Evolutionary conservation across 2,888 invertebrate genomes (phyloP).

Genomic region (Andrena hattorfiana): DNA sequence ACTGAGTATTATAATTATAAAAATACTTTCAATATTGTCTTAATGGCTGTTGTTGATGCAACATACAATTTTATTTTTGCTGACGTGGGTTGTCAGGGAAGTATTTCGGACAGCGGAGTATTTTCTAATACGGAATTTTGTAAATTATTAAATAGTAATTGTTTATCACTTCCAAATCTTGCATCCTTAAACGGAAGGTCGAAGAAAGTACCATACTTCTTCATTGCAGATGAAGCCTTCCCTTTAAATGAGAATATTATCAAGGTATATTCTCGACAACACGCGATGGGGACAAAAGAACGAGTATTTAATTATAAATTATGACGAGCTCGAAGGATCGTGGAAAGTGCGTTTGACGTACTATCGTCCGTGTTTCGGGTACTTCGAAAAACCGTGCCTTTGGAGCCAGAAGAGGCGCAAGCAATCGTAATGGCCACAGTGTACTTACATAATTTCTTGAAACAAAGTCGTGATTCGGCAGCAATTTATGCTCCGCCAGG

Average conservation of each 20-base stretch:
- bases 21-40: conserved; percentile 77
- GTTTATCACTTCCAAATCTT: neutral
- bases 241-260: neutral
- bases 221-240: neutral
- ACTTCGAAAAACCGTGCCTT: neutral
- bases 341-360: neutral
- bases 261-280: neutral
- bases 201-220: neutral
- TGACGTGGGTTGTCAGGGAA: conserved; percentile 69
- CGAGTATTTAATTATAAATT: neutral
- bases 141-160: neutral
- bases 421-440: neutral
- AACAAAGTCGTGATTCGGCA: neutral
- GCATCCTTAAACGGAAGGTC: neutral
- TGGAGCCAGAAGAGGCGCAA: neutral
- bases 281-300: neutral
- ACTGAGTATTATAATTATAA: conserved; percentile 79
- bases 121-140: conserved; percentile 41
- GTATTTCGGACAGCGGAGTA: conserved; percentile 78
- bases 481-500: neutral
- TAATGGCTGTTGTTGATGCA: conserved; percentile 69
- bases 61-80: conserved; percentile 54
- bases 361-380: neutral
- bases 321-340: neutral
- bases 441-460: neutral